These are phyloP conservation scores for Actias luna DNA, from an alignment of 2,888 invertebrate species.

Conservation along the genomic window DNA sequence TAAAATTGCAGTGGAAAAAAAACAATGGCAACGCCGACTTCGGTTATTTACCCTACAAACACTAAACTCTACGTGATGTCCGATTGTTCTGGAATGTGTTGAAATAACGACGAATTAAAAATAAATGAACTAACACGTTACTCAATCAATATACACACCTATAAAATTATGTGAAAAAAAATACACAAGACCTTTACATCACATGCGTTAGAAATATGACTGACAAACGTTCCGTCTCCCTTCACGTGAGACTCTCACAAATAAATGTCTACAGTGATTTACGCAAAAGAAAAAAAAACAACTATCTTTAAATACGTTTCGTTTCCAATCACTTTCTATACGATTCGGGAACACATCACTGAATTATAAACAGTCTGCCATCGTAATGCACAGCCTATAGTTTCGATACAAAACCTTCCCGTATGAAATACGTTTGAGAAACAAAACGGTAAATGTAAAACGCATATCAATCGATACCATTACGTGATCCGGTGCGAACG, in stretches of 20 bases:
- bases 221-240: background rate
- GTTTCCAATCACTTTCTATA: slow-evolving; percentile 29
- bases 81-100: background rate
- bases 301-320: slow-evolving; percentile 28
- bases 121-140: background rate
- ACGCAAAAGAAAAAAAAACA: slow-evolving; percentile 34
- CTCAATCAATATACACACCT: background rate
- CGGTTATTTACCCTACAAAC: slow-evolving; percentile 1
- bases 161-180: background rate
- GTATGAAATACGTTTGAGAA: slow-evolving; percentile 48
- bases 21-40: slow-evolving; percentile 1
- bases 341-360: slow-evolving; percentile 63
- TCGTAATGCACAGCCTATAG: background rate
- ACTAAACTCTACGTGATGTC: slow-evolving; percentile 2
- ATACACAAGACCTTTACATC: background rate
- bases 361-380: slow-evolving; percentile 45
- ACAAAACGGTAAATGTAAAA: slow-evolving; percentile 69
- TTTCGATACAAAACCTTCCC: background rate
- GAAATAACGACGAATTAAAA: background rate
- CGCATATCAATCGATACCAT: slow-evolving; percentile 55
- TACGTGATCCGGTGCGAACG: slow-evolving; percentile 20
- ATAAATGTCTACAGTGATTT: slow-evolving; percentile 14
- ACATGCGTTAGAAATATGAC: background rate
- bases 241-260: background rate
- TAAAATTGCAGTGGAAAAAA: background rate